Evolutionary conservation across 2,888 invertebrate species (phyloP).

Genomic region (Pseudococcus jackbeardsleyi): DNA sequence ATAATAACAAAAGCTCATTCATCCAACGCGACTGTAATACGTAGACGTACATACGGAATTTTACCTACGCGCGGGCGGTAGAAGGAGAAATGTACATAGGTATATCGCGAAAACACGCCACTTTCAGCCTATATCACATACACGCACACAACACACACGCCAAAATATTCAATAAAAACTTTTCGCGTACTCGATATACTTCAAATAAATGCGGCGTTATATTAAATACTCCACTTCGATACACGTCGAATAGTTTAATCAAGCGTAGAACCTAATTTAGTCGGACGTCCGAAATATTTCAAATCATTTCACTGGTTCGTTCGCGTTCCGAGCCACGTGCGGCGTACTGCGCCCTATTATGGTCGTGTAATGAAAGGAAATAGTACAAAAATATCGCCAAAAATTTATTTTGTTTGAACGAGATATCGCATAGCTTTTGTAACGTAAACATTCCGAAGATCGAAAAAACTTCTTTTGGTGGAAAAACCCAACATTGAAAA

Average conservation of each 20-base stretch:
- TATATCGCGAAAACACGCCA: conserved; percentile 28
- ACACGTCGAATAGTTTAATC: conserved; percentile 42
- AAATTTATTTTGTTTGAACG: too few species aligned
- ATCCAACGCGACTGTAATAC: not conserved
- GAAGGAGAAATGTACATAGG: not conserved
- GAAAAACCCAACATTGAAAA: too few species aligned
- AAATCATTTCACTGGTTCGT: conserved; percentile 3
- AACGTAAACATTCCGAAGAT: too few species aligned
- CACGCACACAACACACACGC: not conserved
- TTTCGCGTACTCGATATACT: conserved; percentile 35
- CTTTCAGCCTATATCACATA: not conserved
- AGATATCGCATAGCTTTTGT: too few species aligned
- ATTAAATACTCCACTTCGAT: conserved; percentile 45
- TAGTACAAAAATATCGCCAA: too few species aligned
- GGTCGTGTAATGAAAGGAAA: too few species aligned
- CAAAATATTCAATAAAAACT: conserved; percentile 42
- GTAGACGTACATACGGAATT: not conserved
- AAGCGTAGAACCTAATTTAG: conserved; percentile 42
- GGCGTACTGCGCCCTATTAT: not conserved
- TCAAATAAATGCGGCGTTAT: conserved; percentile 39
- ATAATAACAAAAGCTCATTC: not conserved
- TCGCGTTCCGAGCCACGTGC: not conserved
- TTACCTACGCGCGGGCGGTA: not conserved
- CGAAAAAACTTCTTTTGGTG: too few species aligned
- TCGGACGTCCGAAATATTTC: conserved; percentile 36